phyloP scores from a whole-genome alignment of 2,797 vertebrate species.

The Microchirus variegatus region DNA sequence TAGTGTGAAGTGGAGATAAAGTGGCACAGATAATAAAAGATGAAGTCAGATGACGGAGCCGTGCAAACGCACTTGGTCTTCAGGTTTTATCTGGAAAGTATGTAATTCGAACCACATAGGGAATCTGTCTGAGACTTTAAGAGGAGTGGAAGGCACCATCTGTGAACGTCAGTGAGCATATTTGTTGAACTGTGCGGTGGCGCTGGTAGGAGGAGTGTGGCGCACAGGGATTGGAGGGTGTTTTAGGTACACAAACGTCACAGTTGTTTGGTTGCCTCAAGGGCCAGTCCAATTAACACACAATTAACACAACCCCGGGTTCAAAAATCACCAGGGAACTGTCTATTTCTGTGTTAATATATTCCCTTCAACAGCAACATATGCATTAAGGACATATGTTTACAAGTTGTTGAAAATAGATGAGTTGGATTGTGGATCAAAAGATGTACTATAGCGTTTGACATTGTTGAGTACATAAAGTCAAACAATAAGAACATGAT shows the following conservation, averaged over 20 bases:
- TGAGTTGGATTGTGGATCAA: no score
- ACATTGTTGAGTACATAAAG: no score
- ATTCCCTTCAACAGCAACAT: no score
- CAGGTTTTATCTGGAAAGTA: constrained; percentile 38
- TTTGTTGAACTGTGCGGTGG: neutral
- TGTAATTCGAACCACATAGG: constrained; percentile 24
- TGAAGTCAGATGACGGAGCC: constrained; percentile 50
- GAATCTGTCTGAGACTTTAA: constrained; percentile 44
- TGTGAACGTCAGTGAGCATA: constrained; percentile 6
- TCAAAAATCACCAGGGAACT: neutral
- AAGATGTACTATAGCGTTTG: no score
- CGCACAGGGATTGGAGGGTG: constrained; percentile 1
- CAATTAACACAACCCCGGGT: constrained; percentile 31
- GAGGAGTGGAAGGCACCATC: constrained; percentile 31
- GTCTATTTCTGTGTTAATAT: neutral
- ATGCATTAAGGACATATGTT: no score
- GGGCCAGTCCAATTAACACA: constrained; percentile 39
- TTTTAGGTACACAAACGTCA: constrained; percentile 38
- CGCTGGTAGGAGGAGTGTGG: neutral
- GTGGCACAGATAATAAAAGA: constrained; percentile 45
- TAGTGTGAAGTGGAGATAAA: constrained; percentile 34
- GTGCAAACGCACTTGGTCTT: constrained; percentile 31
- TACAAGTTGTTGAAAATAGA: no score
- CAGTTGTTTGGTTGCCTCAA: constrained; percentile 20
- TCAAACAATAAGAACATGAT: no score